Base-by-base conservation (phyloP, 2,797 vertebrate species). In the Rhodeus uyekii region DNA sequence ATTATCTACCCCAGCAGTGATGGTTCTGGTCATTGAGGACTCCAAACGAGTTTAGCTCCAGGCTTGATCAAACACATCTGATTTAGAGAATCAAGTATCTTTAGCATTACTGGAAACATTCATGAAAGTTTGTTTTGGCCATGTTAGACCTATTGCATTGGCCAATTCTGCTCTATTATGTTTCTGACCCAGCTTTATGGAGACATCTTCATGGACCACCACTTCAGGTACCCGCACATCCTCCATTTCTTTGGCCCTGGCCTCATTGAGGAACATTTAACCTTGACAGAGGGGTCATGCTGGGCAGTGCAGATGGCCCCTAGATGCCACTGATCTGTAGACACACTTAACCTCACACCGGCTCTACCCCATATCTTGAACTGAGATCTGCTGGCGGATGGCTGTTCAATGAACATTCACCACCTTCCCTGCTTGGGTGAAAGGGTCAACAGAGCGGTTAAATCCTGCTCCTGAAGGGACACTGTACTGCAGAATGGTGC, bases 231-330 rank as follows among this genome's bases (percentile, higher is more conserved):
- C 50, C 58, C 38, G n/a, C 67, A 55, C n/a, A 34, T 42, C 72
- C 67, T 74, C 60, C 38, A 71, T 29, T 38, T 42, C 19, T 44
- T 8, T 5, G 22, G 63, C 64, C 67, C 24, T 58, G 44, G 78
- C 77, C 81, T 85, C 69, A 81, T 36, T 73, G 24, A 58, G 12
- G 60, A 64, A 69, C 53, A 73, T 63, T 85, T 87, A 78, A 83
- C 71, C 75, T 50, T 75, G 58, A 72, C 39, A 78, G 10, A 73
- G 58, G 72, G 73, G 36, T 58, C 19, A 27, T 36, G 39, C 42
- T n/a, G 71, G 34, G 13, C 29, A 53, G 6, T 36, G 50, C 76
- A 61, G 32, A 74, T 60, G 76, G 55, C 27, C 24, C 46, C 19
- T 46, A 32, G 14, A 71, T 55, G 60, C 78, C 48, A 72, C 38